Conservation (phyloP, 2,888 invertebrate genomes). For the Stratiomys singularior region DNA sequence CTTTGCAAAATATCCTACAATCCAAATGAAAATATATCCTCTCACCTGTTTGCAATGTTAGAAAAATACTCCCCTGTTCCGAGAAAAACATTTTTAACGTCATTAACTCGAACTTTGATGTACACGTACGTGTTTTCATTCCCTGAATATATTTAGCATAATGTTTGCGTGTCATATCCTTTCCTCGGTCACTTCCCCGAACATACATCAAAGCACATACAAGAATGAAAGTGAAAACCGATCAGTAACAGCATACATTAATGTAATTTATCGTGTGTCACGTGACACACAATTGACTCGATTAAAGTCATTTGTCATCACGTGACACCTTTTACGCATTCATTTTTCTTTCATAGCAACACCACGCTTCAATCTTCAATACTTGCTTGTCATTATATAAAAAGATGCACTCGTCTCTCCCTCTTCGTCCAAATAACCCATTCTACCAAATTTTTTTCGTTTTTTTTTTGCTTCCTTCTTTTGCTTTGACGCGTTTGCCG, state of each 20-base stretch:
- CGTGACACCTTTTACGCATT: conserved; percentile 52
- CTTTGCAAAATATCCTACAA: no score
- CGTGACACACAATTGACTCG: conserved; percentile 52
- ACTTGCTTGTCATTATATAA: conserved; percentile 23
- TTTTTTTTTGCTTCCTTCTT: no score
- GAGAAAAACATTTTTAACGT: not conserved
- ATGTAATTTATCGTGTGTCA: conserved; percentile 52
- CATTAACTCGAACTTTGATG: not conserved
- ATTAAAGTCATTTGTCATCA: conserved; percentile 53
- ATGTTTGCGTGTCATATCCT: conserved; percentile 29
- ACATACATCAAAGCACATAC: not conserved
- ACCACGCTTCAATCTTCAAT: conserved; percentile 11
- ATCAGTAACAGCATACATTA: conserved; percentile 48
- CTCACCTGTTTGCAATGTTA: no score
- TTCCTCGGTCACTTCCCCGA: not conserved
- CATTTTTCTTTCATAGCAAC: conserved; percentile 43
- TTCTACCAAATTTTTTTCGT: not conserved
- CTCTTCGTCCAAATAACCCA: not conserved
- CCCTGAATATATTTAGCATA: not conserved
- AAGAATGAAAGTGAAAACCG: conserved; percentile 45
- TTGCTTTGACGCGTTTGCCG: not conserved
- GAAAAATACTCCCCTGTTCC: no score
- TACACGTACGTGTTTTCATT: not conserved
- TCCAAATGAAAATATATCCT: no score
- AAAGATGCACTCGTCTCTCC: not conserved